phyloP scores from a whole-genome alignment of 2,113 vertebrate species.

The Esox niger region DNA sequence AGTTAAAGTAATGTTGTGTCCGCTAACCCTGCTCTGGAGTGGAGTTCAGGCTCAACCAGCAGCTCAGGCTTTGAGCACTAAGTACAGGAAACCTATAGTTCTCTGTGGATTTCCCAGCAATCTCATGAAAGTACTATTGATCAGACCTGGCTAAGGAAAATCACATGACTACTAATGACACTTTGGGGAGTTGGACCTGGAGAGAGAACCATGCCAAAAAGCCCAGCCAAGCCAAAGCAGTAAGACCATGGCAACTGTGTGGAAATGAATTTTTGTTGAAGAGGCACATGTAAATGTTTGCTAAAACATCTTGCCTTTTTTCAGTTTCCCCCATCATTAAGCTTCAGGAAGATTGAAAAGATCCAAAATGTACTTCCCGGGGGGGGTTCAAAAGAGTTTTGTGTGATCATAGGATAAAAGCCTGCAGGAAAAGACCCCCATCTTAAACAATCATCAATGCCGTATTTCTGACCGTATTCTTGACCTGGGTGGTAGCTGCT shows the following conservation, averaged over 20 bases:
- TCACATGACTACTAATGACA: no score
- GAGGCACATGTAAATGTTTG: conserved; percentile 25
- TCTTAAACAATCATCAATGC: background rate
- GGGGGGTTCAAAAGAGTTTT: background rate
- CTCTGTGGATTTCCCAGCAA: conserved; percentile 13
- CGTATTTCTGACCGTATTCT: conserved; percentile 17
- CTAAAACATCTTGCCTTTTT: conserved; percentile 16
- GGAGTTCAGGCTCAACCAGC: conserved; percentile 7
- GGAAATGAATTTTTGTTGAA: background rate
- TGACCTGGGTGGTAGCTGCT: conserved; percentile 18
- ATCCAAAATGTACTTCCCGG: conserved; percentile 15
- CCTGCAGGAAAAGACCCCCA: background rate
- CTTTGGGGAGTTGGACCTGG: no score
- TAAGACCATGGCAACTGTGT: background rate
- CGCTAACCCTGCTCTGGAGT: background rate
- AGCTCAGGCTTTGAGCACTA: conserved; percentile 1
- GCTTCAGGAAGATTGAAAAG: conserved; percentile 15
- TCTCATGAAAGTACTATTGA: conserved; percentile 35
- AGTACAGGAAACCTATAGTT: conserved; percentile 24
- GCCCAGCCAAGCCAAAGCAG: background rate
- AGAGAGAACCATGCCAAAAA: no score
- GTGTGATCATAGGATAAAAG: background rate
- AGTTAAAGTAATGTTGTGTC: conserved; percentile 13
- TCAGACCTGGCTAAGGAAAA: conserved; percentile 33
- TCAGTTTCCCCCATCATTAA: conserved; percentile 23